Evolutionary conservation across 2,888 invertebrate species (phyloP).

Genomic region (Troilus luridus): DNA sequence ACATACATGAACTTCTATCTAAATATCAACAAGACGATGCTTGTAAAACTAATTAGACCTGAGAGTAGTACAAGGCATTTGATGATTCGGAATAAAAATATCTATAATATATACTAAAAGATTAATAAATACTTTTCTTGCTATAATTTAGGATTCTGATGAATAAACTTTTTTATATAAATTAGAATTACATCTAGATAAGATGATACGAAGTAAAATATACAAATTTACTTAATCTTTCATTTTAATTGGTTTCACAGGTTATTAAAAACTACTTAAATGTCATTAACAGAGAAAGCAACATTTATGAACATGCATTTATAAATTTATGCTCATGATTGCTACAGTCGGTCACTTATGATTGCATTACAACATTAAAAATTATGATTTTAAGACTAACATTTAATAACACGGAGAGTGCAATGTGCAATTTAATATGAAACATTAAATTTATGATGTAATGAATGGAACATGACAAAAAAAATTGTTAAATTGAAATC

Average conservation of each 20-base stretch:
- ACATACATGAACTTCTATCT: too few relatives aligned
- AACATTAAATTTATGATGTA: not conserved
- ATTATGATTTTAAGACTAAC: constrained; percentile 1
- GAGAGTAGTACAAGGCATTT: too few relatives aligned
- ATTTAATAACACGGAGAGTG: not conserved
- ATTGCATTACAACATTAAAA: not conserved
- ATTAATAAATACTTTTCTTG: too few relatives aligned
- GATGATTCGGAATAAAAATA: too few relatives aligned
- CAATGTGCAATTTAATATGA: not conserved
- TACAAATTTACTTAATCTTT: not conserved
- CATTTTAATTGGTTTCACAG: not conserved
- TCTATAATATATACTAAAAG: too few relatives aligned
- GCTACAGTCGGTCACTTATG: constrained; percentile 1
- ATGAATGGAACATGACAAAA: not conserved
- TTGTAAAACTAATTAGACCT: too few relatives aligned
- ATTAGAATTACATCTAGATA: not conserved
- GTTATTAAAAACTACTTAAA: not conserved
- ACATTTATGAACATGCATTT: not conserved
- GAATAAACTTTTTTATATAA: too few relatives aligned
- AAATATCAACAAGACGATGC: too few relatives aligned
- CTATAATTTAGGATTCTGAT: too few relatives aligned
- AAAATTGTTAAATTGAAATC: not conserved
- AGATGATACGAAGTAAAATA: not conserved
- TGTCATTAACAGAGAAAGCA: not conserved
- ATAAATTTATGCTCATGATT: not conserved